These are phyloP conservation scores for Tachystola acroxantha DNA, from an alignment of 2,888 invertebrate genomes.

Conservation along the genomic window DNA sequence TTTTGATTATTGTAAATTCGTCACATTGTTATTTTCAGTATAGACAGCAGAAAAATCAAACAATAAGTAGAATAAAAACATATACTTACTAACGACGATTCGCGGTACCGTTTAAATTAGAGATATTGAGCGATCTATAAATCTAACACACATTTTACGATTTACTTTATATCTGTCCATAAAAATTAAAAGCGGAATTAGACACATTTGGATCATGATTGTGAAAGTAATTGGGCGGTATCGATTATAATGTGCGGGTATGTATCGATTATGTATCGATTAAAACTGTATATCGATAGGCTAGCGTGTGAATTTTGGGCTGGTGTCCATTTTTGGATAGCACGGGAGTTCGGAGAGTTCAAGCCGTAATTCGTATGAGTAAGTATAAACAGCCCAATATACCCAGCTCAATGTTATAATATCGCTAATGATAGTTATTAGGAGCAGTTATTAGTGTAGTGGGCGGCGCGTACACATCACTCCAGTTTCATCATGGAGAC, in stretches of 20 bases:
- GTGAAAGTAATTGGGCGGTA: slow-evolving; percentile 32
- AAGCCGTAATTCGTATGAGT: neutral
- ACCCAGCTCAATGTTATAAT: too few species aligned
- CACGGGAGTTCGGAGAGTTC: neutral
- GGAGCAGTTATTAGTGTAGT: slow-evolving; percentile 31
- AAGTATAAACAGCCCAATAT: too few species aligned
- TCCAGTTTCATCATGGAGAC: too few species aligned
- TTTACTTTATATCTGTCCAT: slow-evolving; percentile 7
- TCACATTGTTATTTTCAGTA: too few species aligned
- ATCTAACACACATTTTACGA: too few species aligned
- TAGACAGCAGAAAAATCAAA: too few species aligned
- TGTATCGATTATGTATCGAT: slow-evolving; percentile 1
- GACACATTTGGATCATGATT: slow-evolving; percentile 14
- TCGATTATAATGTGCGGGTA: neutral
- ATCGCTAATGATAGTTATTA: slow-evolving; percentile 58
- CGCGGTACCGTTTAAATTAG: slow-evolving; percentile 29
- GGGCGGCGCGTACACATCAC: neutral
- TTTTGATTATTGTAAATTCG: too few species aligned
- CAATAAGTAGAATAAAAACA: too few species aligned
- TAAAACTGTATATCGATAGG: neutral
- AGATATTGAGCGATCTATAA: too few species aligned
- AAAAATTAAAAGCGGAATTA: slow-evolving; percentile 4
- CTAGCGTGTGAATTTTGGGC: slow-evolving; percentile 34
- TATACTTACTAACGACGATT: slow-evolving; percentile 15
- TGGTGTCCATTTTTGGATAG: neutral